Evolutionary conservation across 2,113 vertebrate species (phyloP), one percentile per base, ranked within the genome.

Genomic region (Carlito syrichta): DNA sequence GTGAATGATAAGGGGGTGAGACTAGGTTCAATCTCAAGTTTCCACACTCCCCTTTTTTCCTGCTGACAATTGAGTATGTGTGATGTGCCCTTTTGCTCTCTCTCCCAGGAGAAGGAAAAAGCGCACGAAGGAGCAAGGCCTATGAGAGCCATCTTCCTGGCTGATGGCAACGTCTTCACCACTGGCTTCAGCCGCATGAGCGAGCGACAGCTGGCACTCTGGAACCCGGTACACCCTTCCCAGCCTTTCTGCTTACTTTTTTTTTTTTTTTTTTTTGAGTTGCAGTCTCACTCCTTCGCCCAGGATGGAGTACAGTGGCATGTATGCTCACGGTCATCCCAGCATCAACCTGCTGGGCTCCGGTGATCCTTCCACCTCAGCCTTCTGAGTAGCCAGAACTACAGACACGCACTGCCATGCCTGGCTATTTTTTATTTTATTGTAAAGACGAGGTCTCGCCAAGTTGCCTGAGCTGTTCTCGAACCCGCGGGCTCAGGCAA

Each of bases 111-210:
- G 98, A 99, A 99, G 60, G 99, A 99, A 88, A 99, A 99, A 89
- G 99, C 99, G 9, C 99, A 99, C 0, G 99, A 99, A 92, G 99
- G 99, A 2, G 99, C 99, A 1, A 98, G 99, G 11, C 99, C 99
- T 66, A 99, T 99, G 99, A 98, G 99, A 88, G 99, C 99, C 97
- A 99, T 99, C 97, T 99, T 99, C 97, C 98, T 99, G 22, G 97
- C 99, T 0, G 99, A 99, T 0, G 99, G 99, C 25, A 99, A 99
- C 10, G 97, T 99, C 97, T 99, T 99, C 97, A 99, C 99, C 62
- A 99, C 99, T 0, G 99, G 99, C 8, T 99, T 99, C 98, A 99
- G 99, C 96, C 99, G 99, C 98, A 99, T 99, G 99, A 99, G 99
- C 0, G 99, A 99, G 96, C 98, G 99, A 96, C 99, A 99, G 97